phyloP scores from a whole-genome alignment of 23 tunicate genomes.

The Ciona savignyi region DNA sequence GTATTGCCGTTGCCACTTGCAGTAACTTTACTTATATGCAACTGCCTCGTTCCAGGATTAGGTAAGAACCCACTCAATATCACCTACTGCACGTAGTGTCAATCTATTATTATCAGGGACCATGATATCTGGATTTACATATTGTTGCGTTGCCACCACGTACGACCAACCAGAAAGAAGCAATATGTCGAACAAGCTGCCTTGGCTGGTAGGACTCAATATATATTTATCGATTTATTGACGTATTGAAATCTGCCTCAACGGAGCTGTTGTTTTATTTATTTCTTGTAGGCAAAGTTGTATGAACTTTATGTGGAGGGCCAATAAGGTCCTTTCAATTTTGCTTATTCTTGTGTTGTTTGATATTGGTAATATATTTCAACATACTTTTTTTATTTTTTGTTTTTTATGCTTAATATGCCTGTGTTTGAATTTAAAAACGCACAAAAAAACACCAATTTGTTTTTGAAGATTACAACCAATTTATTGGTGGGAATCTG shows the following conservation, averaged over 20 bases:
- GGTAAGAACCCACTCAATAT: conserved; percentile 60
- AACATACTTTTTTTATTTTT: too few species aligned
- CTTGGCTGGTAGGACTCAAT: conserved; percentile 74
- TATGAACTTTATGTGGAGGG: not conserved
- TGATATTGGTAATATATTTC: too few species aligned
- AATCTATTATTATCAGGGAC: conserved; percentile 38
- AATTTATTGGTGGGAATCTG: conserved; percentile 59
- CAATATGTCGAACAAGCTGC: conserved; percentile 27
- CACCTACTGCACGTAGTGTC: not conserved
- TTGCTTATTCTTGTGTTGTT: conserved; percentile 2
- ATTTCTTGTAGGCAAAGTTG: too few species aligned
- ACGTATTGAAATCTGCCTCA: too few species aligned
- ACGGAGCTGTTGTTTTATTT: too few species aligned
- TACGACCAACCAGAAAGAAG: conserved; percentile 50
- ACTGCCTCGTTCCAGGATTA: conserved; percentile 68
- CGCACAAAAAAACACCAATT: too few species aligned
- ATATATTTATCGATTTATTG: too few species aligned
- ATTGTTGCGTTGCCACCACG: conserved; percentile 70
- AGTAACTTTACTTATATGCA: conserved; percentile 24
- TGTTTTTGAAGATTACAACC: conserved; percentile 31
- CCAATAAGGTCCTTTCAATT: not conserved
- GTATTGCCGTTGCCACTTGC: conserved; percentile 66
- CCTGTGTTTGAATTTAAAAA: too few species aligned
- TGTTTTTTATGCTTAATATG: too few species aligned
- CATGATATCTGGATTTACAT: conserved; percentile 59